These are phyloP conservation scores for Tolmerus cingulatus DNA, from an alignment of 2,888 invertebrate genomes.

Conservation along the genomic window DNA sequence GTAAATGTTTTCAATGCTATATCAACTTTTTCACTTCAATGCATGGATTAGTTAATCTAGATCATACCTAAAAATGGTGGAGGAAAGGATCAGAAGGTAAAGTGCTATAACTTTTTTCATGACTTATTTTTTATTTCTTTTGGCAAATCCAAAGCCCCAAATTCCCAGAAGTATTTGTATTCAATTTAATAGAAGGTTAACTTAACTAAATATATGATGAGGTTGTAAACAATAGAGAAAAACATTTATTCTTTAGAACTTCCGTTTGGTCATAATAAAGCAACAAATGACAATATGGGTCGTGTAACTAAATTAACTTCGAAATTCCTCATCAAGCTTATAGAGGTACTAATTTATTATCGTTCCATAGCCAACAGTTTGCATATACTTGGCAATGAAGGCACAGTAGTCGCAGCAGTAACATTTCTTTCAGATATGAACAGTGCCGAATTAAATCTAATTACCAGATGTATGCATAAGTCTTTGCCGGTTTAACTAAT, in stretches of 20 bases:
- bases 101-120: no score
- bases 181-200: not conserved
- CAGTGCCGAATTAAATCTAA: slow-evolving; percentile 50
- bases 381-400: not conserved
- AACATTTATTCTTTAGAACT: not conserved
- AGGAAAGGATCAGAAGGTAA: no score
- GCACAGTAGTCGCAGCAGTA: not conserved
- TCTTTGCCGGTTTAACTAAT: no score
- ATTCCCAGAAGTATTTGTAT: no score
- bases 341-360: slow-evolving; percentile 17
- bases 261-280: not conserved
- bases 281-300: slow-evolving; percentile 18
- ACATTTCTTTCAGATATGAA: not conserved
- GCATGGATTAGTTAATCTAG: no score
- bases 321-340: slow-evolving; percentile 18
- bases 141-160: no score
- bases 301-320: slow-evolving; percentile 15
- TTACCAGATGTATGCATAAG: no score
- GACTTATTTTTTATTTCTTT: no score
- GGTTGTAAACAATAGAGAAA: slow-evolving; percentile 11
- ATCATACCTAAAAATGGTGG: no score
- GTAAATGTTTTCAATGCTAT: no score
- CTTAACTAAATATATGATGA: not conserved
- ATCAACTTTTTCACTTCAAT: no score
- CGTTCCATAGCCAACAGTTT: not conserved